phyloP scores from a whole-genome alignment of 2,888 invertebrate genomes.

The Nephrotoma appendiculata region DNA sequence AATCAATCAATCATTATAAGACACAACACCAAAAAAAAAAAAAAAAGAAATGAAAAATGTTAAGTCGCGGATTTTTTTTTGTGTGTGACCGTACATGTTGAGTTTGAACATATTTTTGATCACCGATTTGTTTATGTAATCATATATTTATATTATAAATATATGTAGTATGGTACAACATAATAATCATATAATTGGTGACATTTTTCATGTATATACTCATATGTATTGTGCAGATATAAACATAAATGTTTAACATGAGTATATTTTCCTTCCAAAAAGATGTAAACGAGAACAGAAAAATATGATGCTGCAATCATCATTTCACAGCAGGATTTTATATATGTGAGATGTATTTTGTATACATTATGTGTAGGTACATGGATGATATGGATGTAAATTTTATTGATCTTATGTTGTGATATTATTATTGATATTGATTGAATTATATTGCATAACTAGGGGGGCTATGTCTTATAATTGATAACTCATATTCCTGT shows the following conservation, averaged over 20 bases:
- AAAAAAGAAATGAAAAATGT: background rate
- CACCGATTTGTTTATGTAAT: background rate
- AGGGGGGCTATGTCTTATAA: too few species aligned
- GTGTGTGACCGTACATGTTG: background rate
- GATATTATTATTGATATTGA: background rate
- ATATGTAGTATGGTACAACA: background rate
- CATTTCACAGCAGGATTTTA: background rate
- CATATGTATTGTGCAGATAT: background rate
- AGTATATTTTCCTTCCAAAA: background rate
- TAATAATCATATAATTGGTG: background rate
- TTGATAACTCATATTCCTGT: too few species aligned
- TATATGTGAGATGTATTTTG: background rate
- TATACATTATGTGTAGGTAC: background rate
- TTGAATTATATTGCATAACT: background rate
- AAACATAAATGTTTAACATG: background rate
- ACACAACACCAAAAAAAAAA: background rate
- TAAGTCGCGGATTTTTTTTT: background rate
- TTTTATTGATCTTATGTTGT: background rate
- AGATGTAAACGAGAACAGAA: background rate
- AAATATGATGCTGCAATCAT: background rate
- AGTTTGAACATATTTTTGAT: background rate
- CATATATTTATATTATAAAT: background rate
- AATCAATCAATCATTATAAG: background rate
- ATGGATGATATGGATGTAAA: background rate
- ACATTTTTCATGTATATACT: background rate